phyloP scores from a whole-genome alignment of 1,140 invertebrate species.

The Drosophila sproati region DNA sequence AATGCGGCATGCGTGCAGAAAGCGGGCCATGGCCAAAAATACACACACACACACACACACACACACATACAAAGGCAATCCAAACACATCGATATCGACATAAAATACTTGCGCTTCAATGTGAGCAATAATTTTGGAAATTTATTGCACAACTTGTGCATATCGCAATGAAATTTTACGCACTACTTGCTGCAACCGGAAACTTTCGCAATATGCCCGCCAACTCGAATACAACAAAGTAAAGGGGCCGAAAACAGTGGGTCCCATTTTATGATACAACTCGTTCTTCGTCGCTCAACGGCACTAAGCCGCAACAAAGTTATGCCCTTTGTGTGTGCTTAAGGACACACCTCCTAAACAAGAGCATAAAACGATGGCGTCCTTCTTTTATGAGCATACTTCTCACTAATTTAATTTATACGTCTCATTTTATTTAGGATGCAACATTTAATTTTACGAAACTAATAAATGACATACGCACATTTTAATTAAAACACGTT shows the following conservation, averaged over 20 bases:
- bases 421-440: slow-evolving; percentile 32
- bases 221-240: slow-evolving; percentile 71
- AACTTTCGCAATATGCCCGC: slow-evolving; percentile 51
- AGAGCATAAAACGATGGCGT: slow-evolving; percentile 43
- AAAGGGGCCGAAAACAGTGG: slow-evolving; percentile 53
- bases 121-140: slow-evolving; percentile 76
- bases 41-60: slow-evolving; percentile 5
- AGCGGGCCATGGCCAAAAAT: slow-evolving; percentile 56
- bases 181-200: slow-evolving; percentile 74
- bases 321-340: slow-evolving; percentile 14
- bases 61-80: not conserved
- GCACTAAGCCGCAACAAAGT: slow-evolving; percentile 75
- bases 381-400: slow-evolving; percentile 58
- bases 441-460: slow-evolving; percentile 48
- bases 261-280: slow-evolving; percentile 76
- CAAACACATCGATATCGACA: slow-evolving; percentile 38
- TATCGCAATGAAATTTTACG: slow-evolving; percentile 81
- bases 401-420: slow-evolving; percentile 68
- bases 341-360: slow-evolving; percentile 23
- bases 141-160: slow-evolving; percentile 78
- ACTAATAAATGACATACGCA: slow-evolving; percentile 41
- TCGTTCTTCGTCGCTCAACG: slow-evolving; percentile 38
- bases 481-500: slow-evolving; percentile 59
- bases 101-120: slow-evolving; percentile 63
- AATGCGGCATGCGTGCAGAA: slow-evolving; percentile 47